phyloP scores from a whole-genome alignment of 2,888 invertebrate genomes.

The Clanis bilineata region DNA sequence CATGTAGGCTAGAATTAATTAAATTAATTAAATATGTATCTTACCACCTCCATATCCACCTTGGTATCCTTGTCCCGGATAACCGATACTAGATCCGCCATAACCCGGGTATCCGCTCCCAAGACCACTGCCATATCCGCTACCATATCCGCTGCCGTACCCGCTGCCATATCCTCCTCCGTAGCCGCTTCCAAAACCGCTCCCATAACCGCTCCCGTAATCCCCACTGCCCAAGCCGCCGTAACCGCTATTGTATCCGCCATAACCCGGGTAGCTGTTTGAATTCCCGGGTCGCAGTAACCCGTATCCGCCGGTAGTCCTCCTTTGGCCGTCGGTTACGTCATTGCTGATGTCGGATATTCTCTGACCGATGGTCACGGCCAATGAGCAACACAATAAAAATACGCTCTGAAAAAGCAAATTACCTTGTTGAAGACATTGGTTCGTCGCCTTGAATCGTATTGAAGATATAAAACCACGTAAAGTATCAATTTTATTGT shows the following conservation, averaged over 20 bases:
- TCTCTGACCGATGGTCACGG: conserved; percentile 51
- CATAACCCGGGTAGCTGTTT: conserved; percentile 36
- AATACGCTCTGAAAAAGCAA: conserved; percentile 54
- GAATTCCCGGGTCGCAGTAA: conserved; percentile 52
- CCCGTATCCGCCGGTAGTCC: conserved; percentile 63
- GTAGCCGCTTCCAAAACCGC: conserved; percentile 31
- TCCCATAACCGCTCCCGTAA: conserved; percentile 29
- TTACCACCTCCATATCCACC: conserved; percentile 30
- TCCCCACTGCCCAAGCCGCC: conserved; percentile 34
- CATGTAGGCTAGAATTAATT: too few species aligned
- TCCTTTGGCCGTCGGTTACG: conserved; percentile 43
- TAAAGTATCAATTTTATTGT: background rate
- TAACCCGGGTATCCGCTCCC: conserved; percentile 39
- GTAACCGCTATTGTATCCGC: conserved; percentile 38
- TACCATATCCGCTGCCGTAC: conserved; percentile 31
- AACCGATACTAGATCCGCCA: conserved; percentile 33
- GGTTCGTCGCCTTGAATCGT: conserved; percentile 9
- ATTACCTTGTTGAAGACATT: conserved; percentile 22
- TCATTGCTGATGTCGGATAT: conserved; percentile 51
- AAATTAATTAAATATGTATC: background rate
- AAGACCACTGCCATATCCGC: conserved; percentile 32
- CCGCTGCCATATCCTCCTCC: conserved; percentile 31
- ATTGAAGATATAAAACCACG: background rate
- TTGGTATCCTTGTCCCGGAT: conserved; percentile 37
- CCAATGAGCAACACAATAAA: conserved; percentile 54